Evolutionary conservation across 2,888 invertebrate species (phyloP), one percentile per base, ranked within the genome.

Genomic region (Pecten maximus): DNA sequence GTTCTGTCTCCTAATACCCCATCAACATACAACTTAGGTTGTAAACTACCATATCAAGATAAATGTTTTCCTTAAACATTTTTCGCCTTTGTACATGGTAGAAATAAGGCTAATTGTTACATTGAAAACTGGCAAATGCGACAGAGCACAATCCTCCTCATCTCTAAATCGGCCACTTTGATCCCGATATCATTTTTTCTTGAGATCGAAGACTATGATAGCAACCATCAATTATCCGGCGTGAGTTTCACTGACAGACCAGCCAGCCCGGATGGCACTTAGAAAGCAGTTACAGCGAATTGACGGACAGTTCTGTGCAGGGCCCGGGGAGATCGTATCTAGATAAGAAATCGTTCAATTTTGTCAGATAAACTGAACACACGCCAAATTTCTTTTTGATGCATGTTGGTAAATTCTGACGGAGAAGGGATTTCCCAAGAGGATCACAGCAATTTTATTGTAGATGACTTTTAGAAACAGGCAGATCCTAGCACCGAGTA

Each of bases 321-420:
- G 91, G 91, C 88, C 88, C 89, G 90, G 87, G 89, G 89, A 92
- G 95, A 95, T 94, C 93, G 91, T 92, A 93, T 94, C 93, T 92
- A 93, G 95, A 95, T 95, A 95, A 93, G 91, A 91, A 88, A 89
- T 89, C 93, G 94, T 94, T 95, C 94, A 94, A 94, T 95, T 94
- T 94, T 93, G 93, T 90, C 89, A 93, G 94, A 94, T 94, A 94
- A 94, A 93, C 93, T 94, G 93, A 93, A 92, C 94, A 93, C 92
- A 93, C 93, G 93, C 93, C 94, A 94, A 94, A 94, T 92, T 92
- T 93, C 92, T 92, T 93, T 94, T 94, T 93, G 94, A 94, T 94
- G 93, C 92, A 92, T 93, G 93, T 93, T 94, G 91, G 91, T 93
- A 91, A 93, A 90, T 91, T 91, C 91, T 91, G 93, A 93, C 92